Evolutionary conservation across 2,888 invertebrate genomes (phyloP).

Genomic region (Thecophora atra): DNA sequence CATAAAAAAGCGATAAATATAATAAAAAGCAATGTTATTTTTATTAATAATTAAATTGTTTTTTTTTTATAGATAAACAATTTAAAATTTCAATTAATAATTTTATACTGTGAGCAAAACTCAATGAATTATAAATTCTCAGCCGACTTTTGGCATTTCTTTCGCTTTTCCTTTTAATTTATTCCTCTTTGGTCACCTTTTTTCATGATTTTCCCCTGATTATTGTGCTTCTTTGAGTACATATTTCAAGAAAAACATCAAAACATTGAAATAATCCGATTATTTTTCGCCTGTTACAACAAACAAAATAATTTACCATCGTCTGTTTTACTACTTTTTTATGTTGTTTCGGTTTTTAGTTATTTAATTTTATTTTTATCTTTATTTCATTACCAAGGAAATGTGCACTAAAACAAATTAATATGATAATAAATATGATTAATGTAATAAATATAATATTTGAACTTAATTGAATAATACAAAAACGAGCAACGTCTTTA

Average conservation of each 20-base stretch:
- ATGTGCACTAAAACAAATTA: background rate
- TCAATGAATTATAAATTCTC: too few species aligned
- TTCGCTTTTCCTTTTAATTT: too few species aligned
- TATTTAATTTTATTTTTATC: background rate
- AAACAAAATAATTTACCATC: constrained; percentile 26
- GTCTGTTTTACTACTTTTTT: background rate
- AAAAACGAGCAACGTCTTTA: too few species aligned
- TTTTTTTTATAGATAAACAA: too few species aligned
- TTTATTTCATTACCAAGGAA: constrained; percentile 1
- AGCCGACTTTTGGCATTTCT: too few species aligned
- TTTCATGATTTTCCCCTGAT: constrained; percentile 10
- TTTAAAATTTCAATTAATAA: too few species aligned
- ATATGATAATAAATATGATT: constrained; percentile 13
- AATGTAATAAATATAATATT: constrained; percentile 16
- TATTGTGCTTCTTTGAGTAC: background rate
- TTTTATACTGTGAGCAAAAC: too few species aligned
- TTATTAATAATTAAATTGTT: too few species aligned
- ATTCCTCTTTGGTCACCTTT: constrained; percentile 15
- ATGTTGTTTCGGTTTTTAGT: background rate
- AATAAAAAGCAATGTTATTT: too few species aligned
- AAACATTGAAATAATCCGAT: constrained; percentile 35
- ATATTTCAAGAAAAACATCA: constrained; percentile 2
- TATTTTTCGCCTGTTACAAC: too few species aligned
- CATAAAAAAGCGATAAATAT: too few species aligned
- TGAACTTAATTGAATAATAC: too few species aligned